A percentile compares a stretch with the other conserved stretches of the same genome.
phyloP scores from a whole-genome alignment of 1,140 invertebrate genomes.

The Rhagoletis pomonella region DNA sequence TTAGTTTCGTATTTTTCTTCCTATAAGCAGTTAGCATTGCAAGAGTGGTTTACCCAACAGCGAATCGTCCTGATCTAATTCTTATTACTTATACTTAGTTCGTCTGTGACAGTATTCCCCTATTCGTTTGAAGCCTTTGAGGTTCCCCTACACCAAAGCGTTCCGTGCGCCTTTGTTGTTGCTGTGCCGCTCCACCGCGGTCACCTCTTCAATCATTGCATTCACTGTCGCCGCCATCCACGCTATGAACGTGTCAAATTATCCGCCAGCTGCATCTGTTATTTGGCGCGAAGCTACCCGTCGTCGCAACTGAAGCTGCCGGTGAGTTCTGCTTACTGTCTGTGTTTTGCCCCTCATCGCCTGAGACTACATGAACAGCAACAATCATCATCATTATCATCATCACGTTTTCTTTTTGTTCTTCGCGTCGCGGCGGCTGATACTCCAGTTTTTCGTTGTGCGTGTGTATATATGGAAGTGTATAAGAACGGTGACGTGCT shows the following conservation, averaged over 20 bases:
- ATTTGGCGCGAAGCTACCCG: slow-evolving; percentile 40
- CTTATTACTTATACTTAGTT: background rate
- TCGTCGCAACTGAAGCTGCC: background rate
- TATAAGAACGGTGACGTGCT: background rate
- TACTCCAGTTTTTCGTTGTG: slow-evolving; percentile 34
- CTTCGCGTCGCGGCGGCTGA: slow-evolving; percentile 25
- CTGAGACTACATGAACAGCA: background rate
- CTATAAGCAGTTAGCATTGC: background rate
- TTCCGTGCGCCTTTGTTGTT: slow-evolving; percentile 4
- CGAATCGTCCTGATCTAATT: slow-evolving; percentile 23
- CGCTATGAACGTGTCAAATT: slow-evolving; percentile 48
- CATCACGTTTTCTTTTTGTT: slow-evolving; percentile 29
- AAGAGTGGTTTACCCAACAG: background rate
- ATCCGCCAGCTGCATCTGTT: slow-evolving; percentile 50
- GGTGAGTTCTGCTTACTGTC: background rate
- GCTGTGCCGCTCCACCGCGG: background rate
- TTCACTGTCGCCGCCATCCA: slow-evolving; percentile 9
- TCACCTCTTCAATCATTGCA: background rate
- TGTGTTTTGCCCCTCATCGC: background rate
- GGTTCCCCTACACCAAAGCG: slow-evolving; percentile 6
- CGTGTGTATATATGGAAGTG: background rate
- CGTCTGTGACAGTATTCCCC: background rate
- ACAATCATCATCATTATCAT: slow-evolving; percentile 23
- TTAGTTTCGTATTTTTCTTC: background rate
- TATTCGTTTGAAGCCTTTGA: slow-evolving; percentile 16